phyloP scores from a whole-genome alignment of 2,113 vertebrate genomes.

The Delphinapterus leucas region DNA sequence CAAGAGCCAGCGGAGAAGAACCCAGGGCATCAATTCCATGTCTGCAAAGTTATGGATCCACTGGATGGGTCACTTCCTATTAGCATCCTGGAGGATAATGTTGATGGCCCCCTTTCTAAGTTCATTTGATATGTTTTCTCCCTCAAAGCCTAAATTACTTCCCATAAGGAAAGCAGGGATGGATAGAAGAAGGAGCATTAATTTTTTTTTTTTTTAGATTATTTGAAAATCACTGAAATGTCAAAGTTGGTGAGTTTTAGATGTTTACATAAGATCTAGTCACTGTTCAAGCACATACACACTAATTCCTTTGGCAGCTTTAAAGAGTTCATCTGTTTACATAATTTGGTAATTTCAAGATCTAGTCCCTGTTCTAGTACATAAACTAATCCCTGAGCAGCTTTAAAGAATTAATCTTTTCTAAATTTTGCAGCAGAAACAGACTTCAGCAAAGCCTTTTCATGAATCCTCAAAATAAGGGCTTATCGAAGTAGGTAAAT shows the following conservation, averaged over 20 bases:
- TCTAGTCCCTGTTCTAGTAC: background rate
- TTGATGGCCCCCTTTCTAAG: background rate
- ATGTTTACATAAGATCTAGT: background rate
- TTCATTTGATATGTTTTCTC: background rate
- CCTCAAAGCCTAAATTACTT: background rate
- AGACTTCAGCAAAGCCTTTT: background rate
- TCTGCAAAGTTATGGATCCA: background rate
- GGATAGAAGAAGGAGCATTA: background rate
- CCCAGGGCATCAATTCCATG: background rate
- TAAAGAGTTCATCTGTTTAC: background rate
- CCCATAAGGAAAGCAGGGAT: background rate
- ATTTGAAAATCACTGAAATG: background rate
- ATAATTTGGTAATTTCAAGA: background rate
- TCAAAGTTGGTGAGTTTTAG: background rate
- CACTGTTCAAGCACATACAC: background rate
- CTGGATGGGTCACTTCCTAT: too few relatives aligned
- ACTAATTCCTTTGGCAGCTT: background rate
- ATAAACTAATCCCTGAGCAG: background rate
- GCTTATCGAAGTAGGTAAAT: background rate
- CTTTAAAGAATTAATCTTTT: background rate
- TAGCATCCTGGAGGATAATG: background rate
- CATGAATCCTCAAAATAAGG: background rate
- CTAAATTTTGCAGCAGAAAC: background rate
- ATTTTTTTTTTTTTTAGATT: background rate
- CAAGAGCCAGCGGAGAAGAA: background rate